Percentiles rank a stretch among this genome's conserved stretches.
Evolutionary conservation across 2,888 invertebrate genomes (phyloP).

Genomic region (Noctua janthina): DNA sequence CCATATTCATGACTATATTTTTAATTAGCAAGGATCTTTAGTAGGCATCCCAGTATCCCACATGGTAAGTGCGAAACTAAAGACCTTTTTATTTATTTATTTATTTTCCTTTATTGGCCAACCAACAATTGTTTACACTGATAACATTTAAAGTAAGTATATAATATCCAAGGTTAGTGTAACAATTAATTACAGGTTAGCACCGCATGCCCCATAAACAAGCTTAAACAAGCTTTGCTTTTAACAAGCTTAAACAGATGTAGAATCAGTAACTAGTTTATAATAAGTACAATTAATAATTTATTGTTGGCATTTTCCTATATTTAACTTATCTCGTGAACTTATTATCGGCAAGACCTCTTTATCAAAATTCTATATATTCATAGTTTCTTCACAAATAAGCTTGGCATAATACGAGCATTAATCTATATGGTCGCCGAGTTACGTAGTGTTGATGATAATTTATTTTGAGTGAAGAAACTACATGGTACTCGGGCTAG

Average conservation of each 20-base stretch:
- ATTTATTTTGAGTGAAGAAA: conserved; percentile 80
- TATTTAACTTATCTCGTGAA: conserved; percentile 87
- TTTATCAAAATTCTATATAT: conserved; percentile 81
- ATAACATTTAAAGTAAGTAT: too few species aligned
- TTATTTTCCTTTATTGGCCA: too few species aligned
- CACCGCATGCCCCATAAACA: too few species aligned
- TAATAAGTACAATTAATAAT: conserved; percentile 63
- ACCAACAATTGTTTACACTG: too few species aligned
- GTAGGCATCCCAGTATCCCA: neutral
- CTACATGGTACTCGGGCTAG: conserved; percentile 78
- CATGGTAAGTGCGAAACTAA: neutral
- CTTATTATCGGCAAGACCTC: conserved; percentile 86
- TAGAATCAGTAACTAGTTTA: conserved; percentile 41
- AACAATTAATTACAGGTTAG: too few species aligned
- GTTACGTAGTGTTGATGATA: conserved; percentile 78
- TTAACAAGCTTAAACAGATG: conserved; percentile 27
- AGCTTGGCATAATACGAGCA: conserved; percentile 74
- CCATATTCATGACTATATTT: conserved; percentile 30
- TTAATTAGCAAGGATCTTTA: conserved; percentile 8
- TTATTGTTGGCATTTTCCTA: conserved; percentile 82
- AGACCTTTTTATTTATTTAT: too few species aligned
- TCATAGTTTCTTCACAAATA: conserved; percentile 78
- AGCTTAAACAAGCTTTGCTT: too few species aligned
- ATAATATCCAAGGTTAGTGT: too few species aligned
- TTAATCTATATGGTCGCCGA: conserved; percentile 77